Base-by-base conservation (phyloP, 2,797 vertebrate species). In the Sebastes oblongus region DNA sequence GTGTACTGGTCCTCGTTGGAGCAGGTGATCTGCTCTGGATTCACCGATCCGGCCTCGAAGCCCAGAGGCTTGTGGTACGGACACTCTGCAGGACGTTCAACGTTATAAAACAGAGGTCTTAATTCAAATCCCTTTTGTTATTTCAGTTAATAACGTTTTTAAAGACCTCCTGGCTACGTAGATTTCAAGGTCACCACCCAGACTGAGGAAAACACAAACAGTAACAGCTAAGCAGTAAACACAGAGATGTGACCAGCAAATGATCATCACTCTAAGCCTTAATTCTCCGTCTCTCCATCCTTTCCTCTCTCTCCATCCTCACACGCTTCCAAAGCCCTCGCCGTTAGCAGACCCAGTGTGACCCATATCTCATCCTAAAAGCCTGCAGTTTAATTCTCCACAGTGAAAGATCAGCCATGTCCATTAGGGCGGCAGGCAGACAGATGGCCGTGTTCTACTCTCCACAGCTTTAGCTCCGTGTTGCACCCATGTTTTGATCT, bases 1-100 rank as follows among this genome's bases (percentile, higher is more conserved):
- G 95, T 96, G 81, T 99, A 99, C 92, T 99, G 97, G 58, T 99
- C 98, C 13, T 97, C 94, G 85, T 96, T 99, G 88, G 98, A 97
- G 88, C 97, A 99, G 90, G 94, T 97, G 92, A 99, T 96, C 95
- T 99, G 98, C n/a, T 98, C 98, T 1, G 96, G 76, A 65, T 83
- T 95, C 73, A 99, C 95, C 0, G 97, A 95, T 10, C 98, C 98
- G 0, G 97, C 98, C 86, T 99, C 98, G 0, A 99, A 99, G 64
- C 98, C 98, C 80, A 99, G 86, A 6, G 98, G 96, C 78, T 92
- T 97, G 92, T 99, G 98, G 89, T 98, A 99, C 0, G 97, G 97
- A 89, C 98, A 99, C 89, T 99, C 98, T 99, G 94, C 52, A 88
- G 78, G 67, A 11, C 58, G 25, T 81, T 68, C 2, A 62, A 24